Evolutionary conservation across 2,888 invertebrate genomes (phyloP), one percentile per base, ranked within the genome.

Genomic region (Cecidostiba fungosa): DNA sequence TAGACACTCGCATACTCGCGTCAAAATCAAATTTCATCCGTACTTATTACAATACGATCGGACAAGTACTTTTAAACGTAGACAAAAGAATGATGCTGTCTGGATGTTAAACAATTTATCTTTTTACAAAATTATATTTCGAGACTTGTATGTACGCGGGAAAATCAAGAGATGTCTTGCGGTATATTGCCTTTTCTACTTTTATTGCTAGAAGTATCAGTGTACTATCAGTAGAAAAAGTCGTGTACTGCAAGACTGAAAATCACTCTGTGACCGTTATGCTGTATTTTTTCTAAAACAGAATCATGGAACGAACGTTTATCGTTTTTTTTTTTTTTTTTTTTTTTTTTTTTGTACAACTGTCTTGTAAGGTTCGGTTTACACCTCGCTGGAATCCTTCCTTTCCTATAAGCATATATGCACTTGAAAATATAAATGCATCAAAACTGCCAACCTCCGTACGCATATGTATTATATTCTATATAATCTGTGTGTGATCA

Each of bases 371-470:
- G 32, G 32, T 32, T 32, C 3, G 32, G 32, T 10, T 47, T 6
- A 54, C 6, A 19, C 19, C 54, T 6, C 5, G 66, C 66, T 29
- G 26, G n/a, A 14, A 66, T 66, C 26, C 66, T 29, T 66, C 14
- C 66, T 26, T 66, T 66, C 66, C 26, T 16, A 66, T 66, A 26
- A 66, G 66, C n/a, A n/a, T 66, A 66, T 66, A 66, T 29, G 66
- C 66, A 66, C 29, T 14, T 66, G 23, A 66, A 26, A 29, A 29
- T 14, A 66, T 66, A 59, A 59, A 59, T 59, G 23, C 74, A 62
- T 62, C 23, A 77, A 85, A 86, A 80, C 83, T 86, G 83, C 82
- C 83, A 80, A 79, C 76, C 83, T 86, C 82, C 59, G 32, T 76
- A 70, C 70, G 72, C 69, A 62, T 76, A 69, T 74, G 14, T 32